Evolutionary conservation across 2,113 vertebrate genomes (phyloP).

Genomic region (Sapajus apella): DNA sequence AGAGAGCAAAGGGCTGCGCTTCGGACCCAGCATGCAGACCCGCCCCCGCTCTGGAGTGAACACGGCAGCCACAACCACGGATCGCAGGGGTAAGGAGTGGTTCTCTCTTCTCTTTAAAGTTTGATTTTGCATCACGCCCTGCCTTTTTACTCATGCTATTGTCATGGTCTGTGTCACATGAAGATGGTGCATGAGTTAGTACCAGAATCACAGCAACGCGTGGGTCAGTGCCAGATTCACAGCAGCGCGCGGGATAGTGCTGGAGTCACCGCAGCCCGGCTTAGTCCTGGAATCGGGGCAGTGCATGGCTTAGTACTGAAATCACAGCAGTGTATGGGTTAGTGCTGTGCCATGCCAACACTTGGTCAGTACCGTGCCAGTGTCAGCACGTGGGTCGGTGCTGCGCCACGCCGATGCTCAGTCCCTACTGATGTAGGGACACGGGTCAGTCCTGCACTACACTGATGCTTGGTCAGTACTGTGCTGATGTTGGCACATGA

Average conservation of each 20-base stretch:
- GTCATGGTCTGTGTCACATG: rapidly evolving
- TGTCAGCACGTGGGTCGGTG: background rate
- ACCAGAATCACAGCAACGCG: rapidly evolving
- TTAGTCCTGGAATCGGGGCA: background rate
- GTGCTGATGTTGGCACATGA: rapidly evolving
- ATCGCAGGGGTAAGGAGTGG: background rate
- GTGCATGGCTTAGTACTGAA: background rate
- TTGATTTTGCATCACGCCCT: rapidly evolving
- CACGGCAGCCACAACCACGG: rapidly evolving
- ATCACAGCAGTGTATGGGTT: background rate
- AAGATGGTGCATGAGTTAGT: background rate
- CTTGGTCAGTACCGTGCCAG: rapidly evolving
- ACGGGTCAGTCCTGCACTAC: background rate
- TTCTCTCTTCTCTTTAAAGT: background rate
- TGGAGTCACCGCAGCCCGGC: too few relatives aligned
- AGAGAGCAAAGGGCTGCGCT: background rate
- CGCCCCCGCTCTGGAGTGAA: background rate
- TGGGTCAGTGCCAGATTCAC: background rate
- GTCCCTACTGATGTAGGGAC: background rate
- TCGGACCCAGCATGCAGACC: rapidly evolving
- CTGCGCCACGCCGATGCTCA: rapidly evolving
- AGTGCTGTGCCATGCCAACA: rapidly evolving
- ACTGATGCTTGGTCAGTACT: rapidly evolving
- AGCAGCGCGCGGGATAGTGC: rapidly evolving
- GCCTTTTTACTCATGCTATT: too few relatives aligned